Conservation (phyloP, 2,797 vertebrate species). For the Xenopus petersii region DNA sequence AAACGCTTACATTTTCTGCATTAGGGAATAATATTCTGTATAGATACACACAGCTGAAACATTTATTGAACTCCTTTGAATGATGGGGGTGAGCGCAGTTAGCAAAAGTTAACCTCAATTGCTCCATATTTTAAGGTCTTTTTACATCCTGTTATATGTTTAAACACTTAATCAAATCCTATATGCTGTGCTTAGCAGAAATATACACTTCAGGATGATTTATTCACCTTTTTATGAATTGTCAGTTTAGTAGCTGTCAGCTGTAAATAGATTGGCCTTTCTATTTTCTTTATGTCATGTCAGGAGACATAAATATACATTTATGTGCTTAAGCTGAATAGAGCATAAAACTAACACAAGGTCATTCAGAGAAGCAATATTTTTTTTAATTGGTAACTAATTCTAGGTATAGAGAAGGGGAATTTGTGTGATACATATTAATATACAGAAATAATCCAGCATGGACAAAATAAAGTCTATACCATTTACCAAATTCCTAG, state of each 20-base stretch:
- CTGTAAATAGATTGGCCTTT: conserved; percentile 34
- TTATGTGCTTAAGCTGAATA: conserved; percentile 14
- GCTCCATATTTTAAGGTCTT: conserved; percentile 24
- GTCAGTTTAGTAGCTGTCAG: conserved; percentile 39
- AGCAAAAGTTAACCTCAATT: background rate
- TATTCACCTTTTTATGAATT: conserved; percentile 38
- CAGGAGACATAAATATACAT: conserved; percentile 2
- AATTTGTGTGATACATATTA: background rate
- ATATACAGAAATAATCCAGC: too few relatives aligned
- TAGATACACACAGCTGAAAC: too few relatives aligned
- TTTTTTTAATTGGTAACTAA: conserved; percentile 13
- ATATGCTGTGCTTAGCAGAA: conserved; percentile 15
- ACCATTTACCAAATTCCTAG: conserved; percentile 39
- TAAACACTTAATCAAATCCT: conserved; percentile 28
- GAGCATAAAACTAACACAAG: conserved; percentile 29
- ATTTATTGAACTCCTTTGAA: background rate
- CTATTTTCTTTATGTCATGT: conserved; percentile 42
- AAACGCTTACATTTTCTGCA: too few relatives aligned
- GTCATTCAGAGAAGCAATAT: conserved; percentile 21
- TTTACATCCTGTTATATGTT: conserved; percentile 20
- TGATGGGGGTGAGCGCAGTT: conserved; percentile 13
- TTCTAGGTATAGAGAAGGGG: background rate
- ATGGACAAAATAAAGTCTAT: background rate
- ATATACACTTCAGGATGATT: conserved; percentile 30
- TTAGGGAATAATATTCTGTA: too few relatives aligned